Evolutionary conservation across 2,113 vertebrate species (phyloP), one percentile per base, ranked within the genome.

Genomic region (Neodontobutis hainanensis): DNA sequence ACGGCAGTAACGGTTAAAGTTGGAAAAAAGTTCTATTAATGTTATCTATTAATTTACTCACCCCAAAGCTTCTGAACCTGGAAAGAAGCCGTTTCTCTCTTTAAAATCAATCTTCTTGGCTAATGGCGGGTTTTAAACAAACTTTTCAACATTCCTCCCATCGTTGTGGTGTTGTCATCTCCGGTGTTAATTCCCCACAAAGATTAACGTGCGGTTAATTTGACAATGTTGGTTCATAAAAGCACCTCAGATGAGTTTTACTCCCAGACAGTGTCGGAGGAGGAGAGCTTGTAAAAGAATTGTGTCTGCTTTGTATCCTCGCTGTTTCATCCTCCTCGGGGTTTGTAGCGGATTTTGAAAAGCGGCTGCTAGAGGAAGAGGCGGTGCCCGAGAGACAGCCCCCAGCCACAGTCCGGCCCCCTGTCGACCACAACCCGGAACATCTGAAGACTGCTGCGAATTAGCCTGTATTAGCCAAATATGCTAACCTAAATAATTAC

Each of bases 341-440:
- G 10, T 75, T 68, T 12, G 59, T 70, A 70, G 67, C 70, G 78
- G 85, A 78, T 87, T 93, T 93, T 92, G 91, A 92, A 92, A 86
- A 87, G 85, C 76, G 80, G 61, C 57, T 60, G 62, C 11, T 12
- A 32, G 84, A 92, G 90, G 91, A 92, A 91, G 89, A 59, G 91
- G 92, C 85, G 90, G 91, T 27, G 83, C 88, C 89, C 2, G 48
- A 6, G 45, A 32, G 34, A 15, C 44, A 58, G 49, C 14, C 11
- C 7, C 8, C 59, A 46, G 52, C 3, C 65, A 0, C 14, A 5
- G 59, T 3, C n/a, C 5, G 32, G 47, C 44, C 64, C 14, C 49
- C 59, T 16, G 68, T n/a, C 52, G 66, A 52, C 47, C 38, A 1
- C 58, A 44, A n/a, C 6, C 34, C 48, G 48, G 48, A 50, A 50